phyloP scores from a whole-genome alignment of 2,113 vertebrate genomes.

The Strix aluco region DNA sequence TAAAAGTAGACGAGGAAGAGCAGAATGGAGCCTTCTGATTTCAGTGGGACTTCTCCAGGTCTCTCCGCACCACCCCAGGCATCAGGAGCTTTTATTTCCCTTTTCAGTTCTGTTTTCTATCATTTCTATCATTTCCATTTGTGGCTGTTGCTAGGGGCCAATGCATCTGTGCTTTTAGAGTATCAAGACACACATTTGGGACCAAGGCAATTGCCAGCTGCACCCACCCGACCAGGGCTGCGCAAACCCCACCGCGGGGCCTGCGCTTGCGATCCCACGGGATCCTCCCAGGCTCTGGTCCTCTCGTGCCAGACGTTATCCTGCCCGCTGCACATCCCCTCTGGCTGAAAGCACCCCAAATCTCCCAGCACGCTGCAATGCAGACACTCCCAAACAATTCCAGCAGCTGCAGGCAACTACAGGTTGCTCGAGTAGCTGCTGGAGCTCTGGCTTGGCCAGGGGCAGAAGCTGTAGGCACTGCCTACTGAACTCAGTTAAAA shows the following conservation, averaged over 20 bases:
- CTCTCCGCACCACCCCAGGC: background rate
- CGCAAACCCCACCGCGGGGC: background rate
- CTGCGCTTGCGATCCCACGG: accelerated
- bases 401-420: slow-evolving; percentile 17
- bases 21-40: background rate
- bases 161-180: background rate
- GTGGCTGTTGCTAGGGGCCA: background rate
- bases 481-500: background rate
- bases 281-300: background rate
- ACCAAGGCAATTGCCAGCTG: background rate
- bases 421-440: background rate
- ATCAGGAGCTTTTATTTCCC: background rate
- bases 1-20: background rate
- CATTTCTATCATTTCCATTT: background rate
- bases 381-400: slow-evolving; percentile 12
- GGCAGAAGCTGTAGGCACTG: background rate
- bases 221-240: accelerated
- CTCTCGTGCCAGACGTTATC: background rate
- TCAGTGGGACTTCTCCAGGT: background rate
- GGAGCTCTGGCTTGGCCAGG: background rate
- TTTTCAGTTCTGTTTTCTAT: background rate
- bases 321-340: background rate
- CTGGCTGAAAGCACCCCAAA: background rate
- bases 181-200: background rate
- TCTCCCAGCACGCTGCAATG: slow-evolving; percentile 30